Evolutionary conservation across 2,113 vertebrate species (phyloP).

Genomic region (Mohoua ochrocephala): DNA sequence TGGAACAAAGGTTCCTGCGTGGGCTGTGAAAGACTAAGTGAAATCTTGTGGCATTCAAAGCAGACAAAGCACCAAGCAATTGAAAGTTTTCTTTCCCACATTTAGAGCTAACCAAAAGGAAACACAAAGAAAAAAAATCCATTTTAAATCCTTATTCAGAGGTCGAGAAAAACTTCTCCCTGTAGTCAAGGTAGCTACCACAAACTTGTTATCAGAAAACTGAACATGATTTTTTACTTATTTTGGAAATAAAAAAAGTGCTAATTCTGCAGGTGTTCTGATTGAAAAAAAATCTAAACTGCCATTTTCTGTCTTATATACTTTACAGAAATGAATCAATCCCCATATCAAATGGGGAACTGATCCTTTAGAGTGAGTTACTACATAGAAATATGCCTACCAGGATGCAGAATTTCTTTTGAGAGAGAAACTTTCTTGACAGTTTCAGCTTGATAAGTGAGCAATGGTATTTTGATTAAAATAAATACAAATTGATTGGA

Average conservation of each 20-base stretch:
- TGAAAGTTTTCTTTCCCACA: background rate
- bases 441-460: background rate
- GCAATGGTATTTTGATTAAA: background rate
- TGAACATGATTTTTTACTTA: background rate
- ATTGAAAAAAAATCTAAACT: background rate
- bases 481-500: background rate
- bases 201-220: background rate
- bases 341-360: background rate
- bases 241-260: background rate
- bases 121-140: background rate
- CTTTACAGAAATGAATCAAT: background rate
- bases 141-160: background rate
- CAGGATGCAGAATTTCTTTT: background rate
- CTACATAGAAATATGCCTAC: background rate
- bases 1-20: background rate
- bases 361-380: background rate
- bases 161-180: background rate
- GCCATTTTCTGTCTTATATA: background rate
- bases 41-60: background rate
- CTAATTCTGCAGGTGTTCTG: background rate
- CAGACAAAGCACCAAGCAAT: background rate
- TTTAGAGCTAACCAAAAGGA: background rate
- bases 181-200: background rate
- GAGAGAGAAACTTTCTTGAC: background rate
- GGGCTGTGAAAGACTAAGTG: background rate